phyloP scores from a whole-genome alignment of 2,113 vertebrate species.

The Neotragus pygmaeus region DNA sequence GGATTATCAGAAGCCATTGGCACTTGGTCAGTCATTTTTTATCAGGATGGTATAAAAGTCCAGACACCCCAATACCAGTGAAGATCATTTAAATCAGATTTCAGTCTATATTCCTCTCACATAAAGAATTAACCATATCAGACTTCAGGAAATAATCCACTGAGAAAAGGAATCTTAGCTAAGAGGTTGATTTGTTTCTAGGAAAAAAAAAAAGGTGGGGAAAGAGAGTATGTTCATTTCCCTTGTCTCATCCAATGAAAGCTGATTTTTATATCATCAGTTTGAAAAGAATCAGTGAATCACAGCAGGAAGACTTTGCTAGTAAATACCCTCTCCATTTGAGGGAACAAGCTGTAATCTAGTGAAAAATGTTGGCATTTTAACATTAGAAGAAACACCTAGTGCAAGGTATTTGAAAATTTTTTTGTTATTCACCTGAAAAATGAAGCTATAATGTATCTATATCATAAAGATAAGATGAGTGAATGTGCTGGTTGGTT shows the following conservation, averaged over 20 bases:
- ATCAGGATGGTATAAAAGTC: not conserved
- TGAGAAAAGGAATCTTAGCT: constrained; percentile 79
- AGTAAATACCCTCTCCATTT: too few species aligned
- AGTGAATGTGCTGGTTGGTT: not conserved
- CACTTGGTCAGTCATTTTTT: constrained; percentile 15
- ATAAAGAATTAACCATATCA: constrained; percentile 79
- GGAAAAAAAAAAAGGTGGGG: constrained; percentile 53
- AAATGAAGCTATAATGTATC: not conserved
- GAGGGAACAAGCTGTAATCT: not conserved
- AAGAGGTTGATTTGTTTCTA: constrained; percentile 82
- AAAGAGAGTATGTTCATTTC: constrained; percentile 76
- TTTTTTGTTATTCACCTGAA: not conserved
- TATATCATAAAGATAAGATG: not conserved
- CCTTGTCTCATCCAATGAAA: constrained; percentile 70
- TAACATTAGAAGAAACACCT: not conserved
- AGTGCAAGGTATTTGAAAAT: not conserved
- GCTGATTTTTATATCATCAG: constrained; percentile 61
- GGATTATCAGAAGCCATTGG: constrained; percentile 57
- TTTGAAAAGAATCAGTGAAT: constrained; percentile 19
- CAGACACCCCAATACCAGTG: not conserved
- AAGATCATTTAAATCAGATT: constrained; percentile 70
- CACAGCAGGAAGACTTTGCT: not conserved
- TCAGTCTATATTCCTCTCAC: constrained; percentile 71
- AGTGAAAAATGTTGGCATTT: not conserved
- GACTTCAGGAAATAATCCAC: constrained; percentile 77